These are phyloP conservation scores for Nudaria mundana DNA, from an alignment of 2,888 invertebrate genomes.

Conservation along the genomic window DNA sequence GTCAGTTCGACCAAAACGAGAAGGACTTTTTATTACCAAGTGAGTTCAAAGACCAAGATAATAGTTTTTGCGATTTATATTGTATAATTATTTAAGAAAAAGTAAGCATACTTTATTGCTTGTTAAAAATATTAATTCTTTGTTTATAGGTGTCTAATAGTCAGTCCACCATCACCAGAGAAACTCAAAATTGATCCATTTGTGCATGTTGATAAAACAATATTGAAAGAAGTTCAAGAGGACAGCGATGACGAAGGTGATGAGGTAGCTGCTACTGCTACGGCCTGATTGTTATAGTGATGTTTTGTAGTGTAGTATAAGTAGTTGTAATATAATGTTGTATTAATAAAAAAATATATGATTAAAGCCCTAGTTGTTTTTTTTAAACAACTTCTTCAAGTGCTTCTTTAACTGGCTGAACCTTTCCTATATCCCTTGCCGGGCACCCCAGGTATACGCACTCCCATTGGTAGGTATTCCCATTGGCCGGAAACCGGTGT, in stretches of 20 bases:
- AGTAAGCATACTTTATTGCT: no score
- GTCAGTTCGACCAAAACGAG: constrained; percentile 83
- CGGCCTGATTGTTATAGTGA: constrained; percentile 10
- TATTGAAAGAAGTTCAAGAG: constrained; percentile 60
- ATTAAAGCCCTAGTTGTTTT: no score
- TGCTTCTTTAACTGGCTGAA: no score
- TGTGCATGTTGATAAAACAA: constrained; percentile 62
- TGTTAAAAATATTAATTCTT: no score
- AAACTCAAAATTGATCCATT: constrained; percentile 85
- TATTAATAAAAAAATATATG: constrained; percentile 33
- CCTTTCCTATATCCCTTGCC: no score
- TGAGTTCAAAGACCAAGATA: no score
- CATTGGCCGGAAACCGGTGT: no score
- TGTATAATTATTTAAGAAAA: no score
- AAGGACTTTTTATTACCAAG: constrained; percentile 86
- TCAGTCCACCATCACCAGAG: constrained; percentile 84
- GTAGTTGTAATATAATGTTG: constrained; percentile 25
- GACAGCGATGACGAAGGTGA: constrained; percentile 73
- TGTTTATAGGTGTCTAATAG: constrained; percentile 80
- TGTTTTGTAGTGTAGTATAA: constrained; percentile 23
- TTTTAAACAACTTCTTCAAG: no score
- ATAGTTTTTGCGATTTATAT: no score
- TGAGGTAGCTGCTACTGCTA: constrained; percentile 45
- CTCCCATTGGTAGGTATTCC: no score
- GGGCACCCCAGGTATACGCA: no score